Evolutionary conservation across 2,888 invertebrate genomes (phyloP).

Genomic region (Pammene fasciana): DNA sequence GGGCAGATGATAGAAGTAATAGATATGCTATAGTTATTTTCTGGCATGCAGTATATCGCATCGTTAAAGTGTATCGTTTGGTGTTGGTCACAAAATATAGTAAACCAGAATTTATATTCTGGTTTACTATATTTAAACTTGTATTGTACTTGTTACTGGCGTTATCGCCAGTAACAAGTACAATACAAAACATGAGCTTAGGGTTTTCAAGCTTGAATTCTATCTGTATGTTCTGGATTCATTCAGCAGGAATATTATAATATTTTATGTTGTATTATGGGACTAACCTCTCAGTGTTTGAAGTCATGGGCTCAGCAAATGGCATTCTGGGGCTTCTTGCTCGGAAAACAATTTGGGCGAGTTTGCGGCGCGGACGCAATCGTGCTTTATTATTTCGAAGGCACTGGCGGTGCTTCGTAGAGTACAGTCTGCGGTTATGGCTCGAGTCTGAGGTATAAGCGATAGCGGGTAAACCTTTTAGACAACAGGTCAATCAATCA

Average conservation of each 20-base stretch:
- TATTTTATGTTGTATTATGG: background rate
- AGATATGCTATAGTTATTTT: constrained; percentile 3
- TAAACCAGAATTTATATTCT: no score
- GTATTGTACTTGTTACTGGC: no score
- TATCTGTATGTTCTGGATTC: background rate
- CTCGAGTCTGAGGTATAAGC: constrained; percentile 45
- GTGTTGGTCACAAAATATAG: background rate
- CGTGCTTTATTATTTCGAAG: constrained; percentile 66
- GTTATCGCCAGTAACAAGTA: no score
- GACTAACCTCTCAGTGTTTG: constrained; percentile 17
- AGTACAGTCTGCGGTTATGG: constrained; percentile 57
- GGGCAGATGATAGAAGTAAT: constrained; percentile 4
- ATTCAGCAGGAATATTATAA: background rate
- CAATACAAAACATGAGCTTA: no score
- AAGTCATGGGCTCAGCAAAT: constrained; percentile 43
- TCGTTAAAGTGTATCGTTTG: background rate
- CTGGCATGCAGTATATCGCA: background rate
- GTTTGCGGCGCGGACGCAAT: constrained; percentile 69
- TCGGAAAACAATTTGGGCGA: constrained; percentile 71
- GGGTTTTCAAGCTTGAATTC: no score
- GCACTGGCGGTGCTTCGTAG: constrained; percentile 62
- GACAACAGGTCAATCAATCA: no score
- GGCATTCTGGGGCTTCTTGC: constrained; percentile 24
- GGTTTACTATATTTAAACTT: no score
- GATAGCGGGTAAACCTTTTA: constrained; percentile 28